Evolutionary conservation across 2,797 vertebrate species (phyloP).

Genomic region (Myotis planiceps): DNA sequence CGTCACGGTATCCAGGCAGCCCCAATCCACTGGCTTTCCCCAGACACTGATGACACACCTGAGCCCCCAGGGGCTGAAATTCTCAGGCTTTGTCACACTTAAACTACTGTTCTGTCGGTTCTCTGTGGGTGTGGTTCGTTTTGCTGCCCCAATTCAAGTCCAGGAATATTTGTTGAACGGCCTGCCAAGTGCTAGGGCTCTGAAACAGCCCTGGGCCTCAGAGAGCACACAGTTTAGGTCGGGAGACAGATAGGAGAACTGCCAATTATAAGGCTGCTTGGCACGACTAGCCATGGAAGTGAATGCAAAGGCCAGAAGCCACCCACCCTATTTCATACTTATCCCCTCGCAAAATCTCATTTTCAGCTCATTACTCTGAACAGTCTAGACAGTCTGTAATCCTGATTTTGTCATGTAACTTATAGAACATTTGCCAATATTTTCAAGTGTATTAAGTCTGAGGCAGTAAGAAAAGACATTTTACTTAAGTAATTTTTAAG

Average conservation of each 20-base stretch:
- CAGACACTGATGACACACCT: not conserved
- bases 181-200: constrained; percentile 14
- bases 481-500: not conserved
- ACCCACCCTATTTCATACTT: constrained; percentile 30
- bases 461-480: not conserved
- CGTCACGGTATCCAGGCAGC: not conserved
- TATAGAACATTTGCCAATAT: constrained; percentile 13
- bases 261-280: constrained; percentile 16
- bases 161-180: constrained; percentile 46
- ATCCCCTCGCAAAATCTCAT: constrained; percentile 24
- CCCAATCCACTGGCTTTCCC: not conserved
- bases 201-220: constrained; percentile 38
- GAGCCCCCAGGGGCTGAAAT: not conserved
- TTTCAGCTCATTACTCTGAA: constrained; percentile 37
- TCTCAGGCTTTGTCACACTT: not conserved
- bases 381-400: constrained; percentile 52
- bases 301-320: constrained; percentile 24
- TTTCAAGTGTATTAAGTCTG: constrained; percentile 44
- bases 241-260: constrained; percentile 12
- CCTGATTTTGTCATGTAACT: constrained; percentile 59
- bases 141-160: constrained; percentile 1
- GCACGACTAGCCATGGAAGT: constrained; percentile 28
- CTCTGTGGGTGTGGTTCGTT: not conserved
- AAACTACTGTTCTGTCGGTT: not conserved
- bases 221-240: constrained; percentile 1